Evolutionary conservation across 1,140 invertebrate species (phyloP), one percentile per base, ranked within the genome.

Genomic region (Bactericera cockerelli): DNA sequence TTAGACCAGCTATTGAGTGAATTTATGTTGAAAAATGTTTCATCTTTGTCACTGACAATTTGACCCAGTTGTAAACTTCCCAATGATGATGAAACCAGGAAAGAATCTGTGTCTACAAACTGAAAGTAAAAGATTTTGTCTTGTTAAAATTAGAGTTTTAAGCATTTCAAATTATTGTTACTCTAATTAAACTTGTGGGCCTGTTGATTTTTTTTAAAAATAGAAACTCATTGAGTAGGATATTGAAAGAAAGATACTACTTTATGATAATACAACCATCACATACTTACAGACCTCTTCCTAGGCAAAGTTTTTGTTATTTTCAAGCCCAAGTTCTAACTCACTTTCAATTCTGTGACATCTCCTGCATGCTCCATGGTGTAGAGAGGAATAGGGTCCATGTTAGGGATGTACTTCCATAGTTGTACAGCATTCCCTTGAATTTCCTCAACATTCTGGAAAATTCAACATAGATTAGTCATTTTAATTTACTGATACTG

Each of bases 381-480:
- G 19, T 22, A 49, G n/a, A 49, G 22, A 19, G 42, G 42, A 10
- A 49, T 49, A 6, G 42, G 42, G 19, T 49, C 42, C 42, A 49
- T 49, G 22, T 49, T 49, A 4, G 42, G 42, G 6, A 49, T 22
- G 22, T 49, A 19, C 22, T 49, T 49, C 42, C 42, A 49, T 19
- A 49, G 42, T 49, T 49, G 42, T 10, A 49, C 42, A 49, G 42
- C 42, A 49, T 49, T 49, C 8, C 42, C 42, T 22, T 49, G 42
- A 49, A 22, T 16, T 19, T 49, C 42, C 22, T 49, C 42, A n/a
- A 49, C 22, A 49, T 49, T 49, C 42, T 49, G 42, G 16, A 36
- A 36, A 11, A 36, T 11, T 16, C 10, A 36, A 36, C 16, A n/a
- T n/a, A n/a, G n/a, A n/a, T n/a, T n/a, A n/a, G n/a, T n/a, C n/a